Conservation (phyloP, 2,888 invertebrate genomes). For the Baccha elongata region DNA sequence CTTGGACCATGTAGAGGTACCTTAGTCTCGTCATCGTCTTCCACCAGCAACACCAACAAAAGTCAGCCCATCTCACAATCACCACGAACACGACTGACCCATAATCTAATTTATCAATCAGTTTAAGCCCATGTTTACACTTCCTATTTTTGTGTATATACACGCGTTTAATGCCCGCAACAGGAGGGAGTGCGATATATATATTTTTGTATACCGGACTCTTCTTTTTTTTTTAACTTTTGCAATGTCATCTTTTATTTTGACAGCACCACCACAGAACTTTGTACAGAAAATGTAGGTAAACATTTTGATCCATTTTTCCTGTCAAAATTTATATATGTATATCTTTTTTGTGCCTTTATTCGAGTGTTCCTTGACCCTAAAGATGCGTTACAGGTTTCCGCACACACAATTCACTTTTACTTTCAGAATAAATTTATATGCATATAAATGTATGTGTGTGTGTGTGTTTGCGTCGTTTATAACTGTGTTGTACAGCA, state of each 20-base stretch:
- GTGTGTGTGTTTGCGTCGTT: conserved; percentile 27
- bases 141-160: conserved; percentile 61
- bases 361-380: conserved; percentile 68
- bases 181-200: conserved; percentile 25
- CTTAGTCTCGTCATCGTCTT: conserved; percentile 39
- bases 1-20: conserved; percentile 16
- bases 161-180: conserved; percentile 33
- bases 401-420: conserved; percentile 72
- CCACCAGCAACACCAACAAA: conserved; percentile 49
- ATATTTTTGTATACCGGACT: conserved; percentile 1
- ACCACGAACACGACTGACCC: conserved; percentile 60
- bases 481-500: conserved; percentile 34
- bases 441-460: conserved; percentile 55
- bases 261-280: conserved; percentile 50
- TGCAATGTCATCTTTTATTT: conserved; percentile 73
- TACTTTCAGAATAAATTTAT: conserved; percentile 62
- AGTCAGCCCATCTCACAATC: conserved; percentile 47
- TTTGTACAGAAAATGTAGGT: conserved; percentile 39
- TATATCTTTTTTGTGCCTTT: conserved; percentile 3
- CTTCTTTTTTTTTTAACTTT: conserved; percentile 49
- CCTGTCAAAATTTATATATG: conserved; percentile 46
- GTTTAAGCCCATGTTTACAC: conserved; percentile 73
- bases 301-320: conserved; percentile 63
- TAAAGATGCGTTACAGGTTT: conserved; percentile 73
- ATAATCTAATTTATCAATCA: conserved; percentile 74